Conservation (phyloP, 2,113 vertebrate genomes). For the Thalassarche chlororhynchos region DNA sequence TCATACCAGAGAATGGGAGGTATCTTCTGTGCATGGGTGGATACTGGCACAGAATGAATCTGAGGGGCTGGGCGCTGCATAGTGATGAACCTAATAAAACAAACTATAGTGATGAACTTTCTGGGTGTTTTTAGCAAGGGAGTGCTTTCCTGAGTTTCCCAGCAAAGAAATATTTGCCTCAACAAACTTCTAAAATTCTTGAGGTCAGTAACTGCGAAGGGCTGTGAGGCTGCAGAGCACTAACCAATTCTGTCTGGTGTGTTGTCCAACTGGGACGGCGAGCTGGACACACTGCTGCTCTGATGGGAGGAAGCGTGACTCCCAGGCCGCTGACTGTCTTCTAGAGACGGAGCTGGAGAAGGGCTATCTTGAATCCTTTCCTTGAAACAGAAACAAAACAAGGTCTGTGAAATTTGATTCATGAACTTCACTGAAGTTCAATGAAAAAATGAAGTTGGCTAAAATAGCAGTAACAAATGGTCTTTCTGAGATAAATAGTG, state of each 20-base stretch:
- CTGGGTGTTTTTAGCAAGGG: rapidly evolving
- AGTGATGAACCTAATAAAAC: not conserved
- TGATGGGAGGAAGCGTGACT: constrained; percentile 87
- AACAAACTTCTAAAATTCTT: not conserved
- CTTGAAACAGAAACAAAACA: constrained; percentile 66
- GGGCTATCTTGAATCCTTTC: constrained; percentile 89
- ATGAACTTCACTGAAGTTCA: not conserved
- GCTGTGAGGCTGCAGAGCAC: not conserved
- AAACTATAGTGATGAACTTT: not conserved
- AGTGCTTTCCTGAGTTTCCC: not conserved
- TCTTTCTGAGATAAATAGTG: not conserved
- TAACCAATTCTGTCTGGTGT: constrained; percentile 86
- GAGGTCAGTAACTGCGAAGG: not conserved
- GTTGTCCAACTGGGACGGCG: constrained; percentile 79
- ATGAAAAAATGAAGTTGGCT: not conserved
- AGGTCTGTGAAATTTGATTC: not conserved
- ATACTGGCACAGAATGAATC: not conserved
- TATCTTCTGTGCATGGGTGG: not conserved
- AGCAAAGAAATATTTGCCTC: not conserved
- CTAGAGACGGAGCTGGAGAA: constrained; percentile 85
- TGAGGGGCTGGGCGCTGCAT: not conserved
- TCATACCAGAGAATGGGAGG: not conserved
- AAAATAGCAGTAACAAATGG: not conserved
- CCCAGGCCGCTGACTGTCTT: constrained; percentile 80
- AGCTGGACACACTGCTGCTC: constrained; percentile 91